phyloP scores from a whole-genome alignment of 2,888 invertebrate species.

The Osmoderma eremita region DNA sequence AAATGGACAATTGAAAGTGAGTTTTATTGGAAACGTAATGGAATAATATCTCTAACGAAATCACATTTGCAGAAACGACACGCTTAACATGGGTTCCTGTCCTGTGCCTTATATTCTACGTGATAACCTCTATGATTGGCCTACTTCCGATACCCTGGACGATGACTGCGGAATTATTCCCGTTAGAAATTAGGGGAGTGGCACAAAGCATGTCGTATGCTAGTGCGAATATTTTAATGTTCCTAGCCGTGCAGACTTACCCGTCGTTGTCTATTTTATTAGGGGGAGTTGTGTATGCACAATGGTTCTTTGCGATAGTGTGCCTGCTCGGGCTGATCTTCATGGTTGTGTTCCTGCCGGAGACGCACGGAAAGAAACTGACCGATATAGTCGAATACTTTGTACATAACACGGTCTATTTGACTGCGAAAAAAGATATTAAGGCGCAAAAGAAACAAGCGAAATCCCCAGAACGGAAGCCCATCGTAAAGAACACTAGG shows the following conservation, averaged over 20 bases:
- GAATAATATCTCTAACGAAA: background rate
- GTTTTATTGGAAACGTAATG: conserved; percentile 40
- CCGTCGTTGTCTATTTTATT: conserved; percentile 54
- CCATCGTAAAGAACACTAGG: conserved; percentile 49
- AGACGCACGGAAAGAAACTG: conserved; percentile 65
- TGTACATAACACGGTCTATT: conserved; percentile 57
- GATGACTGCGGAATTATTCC: conserved; percentile 73
- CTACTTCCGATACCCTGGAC: conserved; percentile 72
- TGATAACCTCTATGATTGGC: conserved; percentile 70
- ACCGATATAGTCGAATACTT: conserved; percentile 66
- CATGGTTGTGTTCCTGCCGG: conserved; percentile 63
- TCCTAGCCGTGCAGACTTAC: conserved; percentile 68
- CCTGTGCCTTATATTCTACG: conserved; percentile 66
- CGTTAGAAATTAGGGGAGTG: conserved; percentile 69
- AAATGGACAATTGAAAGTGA: conserved; percentile 64
- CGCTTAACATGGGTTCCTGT: conserved; percentile 65
- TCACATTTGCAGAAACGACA: conserved; percentile 55
- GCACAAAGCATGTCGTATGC: conserved; percentile 70
- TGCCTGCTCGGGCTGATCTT: conserved; percentile 62
- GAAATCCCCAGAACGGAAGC: conserved; percentile 43
- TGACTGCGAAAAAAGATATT: conserved; percentile 45
- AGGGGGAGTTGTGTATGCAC: conserved; percentile 66
- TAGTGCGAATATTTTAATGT: conserved; percentile 69
- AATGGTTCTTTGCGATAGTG: conserved; percentile 68
- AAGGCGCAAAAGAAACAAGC: conserved; percentile 35